Base-by-base conservation (phyloP, 2,888 invertebrate genomes). In the Mesorhabditis spiculigera region DNA sequence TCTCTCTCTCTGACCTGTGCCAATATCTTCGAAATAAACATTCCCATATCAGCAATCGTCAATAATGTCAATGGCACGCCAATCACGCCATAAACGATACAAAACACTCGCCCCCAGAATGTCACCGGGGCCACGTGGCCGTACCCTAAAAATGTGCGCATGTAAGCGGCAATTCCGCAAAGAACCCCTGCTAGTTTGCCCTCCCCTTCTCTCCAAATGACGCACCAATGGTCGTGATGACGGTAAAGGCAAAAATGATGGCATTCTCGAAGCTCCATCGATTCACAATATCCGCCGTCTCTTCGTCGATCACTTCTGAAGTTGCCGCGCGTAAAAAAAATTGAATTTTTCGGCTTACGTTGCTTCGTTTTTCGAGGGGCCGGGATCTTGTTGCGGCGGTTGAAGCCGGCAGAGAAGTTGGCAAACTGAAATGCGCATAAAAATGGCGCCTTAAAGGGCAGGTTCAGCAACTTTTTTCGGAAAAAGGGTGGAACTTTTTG, bases 61-160 rank as follows among this genome's bases (percentile, higher is more conserved):
- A 84, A 72, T 13, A 84, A 76, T 5, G 84, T 81, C 65, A 84
- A 72, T 8, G 84, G 84, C 13, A 84, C 80, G n/a, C 84, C 84
- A 50, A 84, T 75, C 41, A 84, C 65, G 6, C 84, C 84, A 68
- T 82, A 84, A 67, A 80, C 66, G 45, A 84, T 80, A 8, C 79
- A 78, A 72, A 84, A 84, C 4, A 82, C 65, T 67, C 82, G 73
- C 4, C 84, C 84, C 63, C 74, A 69, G 43, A 75, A 71, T 3
- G 83, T 82, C 50, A 78, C 80, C 4, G 84, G 84, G 5, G 82
- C 84, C 16, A 84, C 75, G 70, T 84, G 78, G n/a, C 84, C 84
- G 63, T 83, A 83, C 8, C 82, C 79, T 80, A 67, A 45, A 70
- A 43, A 28, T 28, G 28, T 3, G 28, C 28, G 28, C 28, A 28